Evolutionary conservation across 1,140 invertebrate species (phyloP).

Genomic region (Nasonia vitripennis): DNA sequence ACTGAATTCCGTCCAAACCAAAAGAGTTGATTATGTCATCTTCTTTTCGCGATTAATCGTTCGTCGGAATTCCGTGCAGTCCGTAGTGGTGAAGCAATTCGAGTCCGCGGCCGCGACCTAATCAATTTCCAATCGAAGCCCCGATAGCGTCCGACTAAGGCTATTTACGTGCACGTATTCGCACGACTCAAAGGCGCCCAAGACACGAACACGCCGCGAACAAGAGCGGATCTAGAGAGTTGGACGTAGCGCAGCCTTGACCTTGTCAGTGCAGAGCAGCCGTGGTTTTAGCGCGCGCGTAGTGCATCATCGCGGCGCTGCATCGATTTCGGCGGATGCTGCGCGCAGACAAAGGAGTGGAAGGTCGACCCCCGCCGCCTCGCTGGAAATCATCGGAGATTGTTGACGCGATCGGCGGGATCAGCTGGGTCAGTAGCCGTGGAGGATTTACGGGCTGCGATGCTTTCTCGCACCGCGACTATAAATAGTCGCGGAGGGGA

Average conservation of each 20-base stretch:
- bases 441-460: no score
- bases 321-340: conserved; percentile 9
- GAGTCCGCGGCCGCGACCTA: background rate
- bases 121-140: background rate
- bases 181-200: no score
- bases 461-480: background rate
- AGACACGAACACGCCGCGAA: background rate
- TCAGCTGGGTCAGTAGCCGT: no score
- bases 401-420: background rate
- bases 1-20: background rate
- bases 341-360: conserved; percentile 1
- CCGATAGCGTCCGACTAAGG: no score
- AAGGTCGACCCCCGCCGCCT: background rate
- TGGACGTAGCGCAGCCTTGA: background rate
- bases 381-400: background rate
- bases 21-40: no score
- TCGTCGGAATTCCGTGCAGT: no score
- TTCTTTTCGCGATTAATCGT: no score
- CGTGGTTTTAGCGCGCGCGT: background rate
- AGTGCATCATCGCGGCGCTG: background rate
- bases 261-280: background rate
- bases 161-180: no score
- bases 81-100: background rate
- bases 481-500: no score
- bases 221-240: background rate